Conservation (phyloP, 2,797 vertebrate species). For the Dallia pectoralis region DNA sequence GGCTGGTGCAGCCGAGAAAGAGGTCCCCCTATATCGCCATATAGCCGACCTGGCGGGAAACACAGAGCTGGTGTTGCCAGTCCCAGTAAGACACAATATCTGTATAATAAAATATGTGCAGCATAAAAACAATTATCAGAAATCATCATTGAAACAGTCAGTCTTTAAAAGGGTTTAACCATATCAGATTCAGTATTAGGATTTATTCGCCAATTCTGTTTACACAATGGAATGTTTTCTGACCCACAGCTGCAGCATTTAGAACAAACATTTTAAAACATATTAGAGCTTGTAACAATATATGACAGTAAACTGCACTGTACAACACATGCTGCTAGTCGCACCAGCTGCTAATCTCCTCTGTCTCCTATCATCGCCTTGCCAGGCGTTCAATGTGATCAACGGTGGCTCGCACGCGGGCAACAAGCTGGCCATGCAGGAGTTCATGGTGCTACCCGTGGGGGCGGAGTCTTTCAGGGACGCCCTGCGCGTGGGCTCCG, state of each 20-base stretch:
- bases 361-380: background rate
- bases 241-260: too few species aligned
- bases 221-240: too few species aligned
- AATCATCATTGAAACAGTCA: background rate
- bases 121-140: background rate
- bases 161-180: background rate
- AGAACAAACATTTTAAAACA: too few species aligned
- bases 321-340: background rate
- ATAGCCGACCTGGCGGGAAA: conserved; percentile 93
- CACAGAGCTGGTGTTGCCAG: conserved; percentile 90
- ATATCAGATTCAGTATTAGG: too few species aligned
- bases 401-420: conserved; percentile 93
- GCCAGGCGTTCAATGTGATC: conserved; percentile 92
- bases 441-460: conserved; percentile 94
- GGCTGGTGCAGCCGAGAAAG: conserved; percentile 88
- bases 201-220: too few species aligned
- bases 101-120: background rate
- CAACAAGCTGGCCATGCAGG: conserved; percentile 96
- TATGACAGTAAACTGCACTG: background rate
- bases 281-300: background rate
- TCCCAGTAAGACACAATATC: conserved; percentile 78
- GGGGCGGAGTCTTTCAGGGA: conserved; percentile 92
- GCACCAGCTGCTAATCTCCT: background rate
- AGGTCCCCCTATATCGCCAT: conserved; percentile 88
- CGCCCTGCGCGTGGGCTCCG: conserved; percentile 87